Conservation (phyloP, 2,113 vertebrate genomes). For the Oreotrochilus melanogaster region DNA sequence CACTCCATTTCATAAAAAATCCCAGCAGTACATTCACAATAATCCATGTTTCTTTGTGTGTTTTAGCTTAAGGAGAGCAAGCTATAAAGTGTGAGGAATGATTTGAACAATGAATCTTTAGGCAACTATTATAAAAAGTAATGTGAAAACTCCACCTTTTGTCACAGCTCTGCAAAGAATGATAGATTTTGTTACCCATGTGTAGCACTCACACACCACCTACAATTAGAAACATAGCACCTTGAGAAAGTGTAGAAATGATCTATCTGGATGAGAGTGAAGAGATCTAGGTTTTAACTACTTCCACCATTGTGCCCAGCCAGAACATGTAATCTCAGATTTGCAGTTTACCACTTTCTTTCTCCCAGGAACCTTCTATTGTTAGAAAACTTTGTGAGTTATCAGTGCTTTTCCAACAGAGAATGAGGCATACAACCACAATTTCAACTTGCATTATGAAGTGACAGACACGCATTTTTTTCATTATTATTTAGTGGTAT, state of each 20-base stretch:
- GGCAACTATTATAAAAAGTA: not conserved
- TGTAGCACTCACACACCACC: not conserved
- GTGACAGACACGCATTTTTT: not conserved
- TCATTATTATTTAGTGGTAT: not conserved
- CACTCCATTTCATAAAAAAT: not conserved
- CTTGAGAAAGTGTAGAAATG: not conserved
- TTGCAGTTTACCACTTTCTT: not conserved
- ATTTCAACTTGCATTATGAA: not conserved
- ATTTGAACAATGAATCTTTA: not conserved
- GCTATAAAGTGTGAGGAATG: not conserved
- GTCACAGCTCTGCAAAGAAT: not conserved
- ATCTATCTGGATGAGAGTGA: not conserved
- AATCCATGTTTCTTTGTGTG: not conserved
- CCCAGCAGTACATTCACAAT: too few relatives aligned
- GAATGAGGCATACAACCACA: not conserved
- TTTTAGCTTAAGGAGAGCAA: not conserved
- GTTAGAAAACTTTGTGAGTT: not conserved
- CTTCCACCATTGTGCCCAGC: not conserved
- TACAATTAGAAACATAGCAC: not conserved
- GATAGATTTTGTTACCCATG: not conserved
- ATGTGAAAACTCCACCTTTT: not conserved
- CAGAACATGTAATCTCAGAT: not conserved
- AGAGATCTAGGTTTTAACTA: not conserved
- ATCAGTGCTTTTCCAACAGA: not conserved
- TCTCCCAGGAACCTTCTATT: not conserved